Base-by-base conservation (phyloP, 2,113 vertebrate genomes). In the Pseudolaguvia tuberculata region DNA sequence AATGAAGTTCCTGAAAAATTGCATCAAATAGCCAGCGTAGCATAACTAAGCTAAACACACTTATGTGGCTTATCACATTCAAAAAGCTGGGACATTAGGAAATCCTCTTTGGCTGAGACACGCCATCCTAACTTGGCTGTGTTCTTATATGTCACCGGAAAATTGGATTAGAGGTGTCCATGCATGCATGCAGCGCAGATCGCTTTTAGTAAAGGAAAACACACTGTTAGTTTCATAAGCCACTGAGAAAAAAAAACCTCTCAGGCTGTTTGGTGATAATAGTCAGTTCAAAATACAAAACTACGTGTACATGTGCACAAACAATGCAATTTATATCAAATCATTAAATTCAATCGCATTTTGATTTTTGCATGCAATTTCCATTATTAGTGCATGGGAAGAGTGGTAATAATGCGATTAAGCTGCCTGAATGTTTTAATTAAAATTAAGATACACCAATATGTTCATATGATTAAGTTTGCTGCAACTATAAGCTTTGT, bases 121-220 rank as follows among this genome's bases (percentile, higher is more conserved):
- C 39, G 2, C 15, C 48, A 52, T 62, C n/a, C 58, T 63, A 47
- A 63, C 72, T 55, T 50, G 1, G 12, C 35, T 45, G 7, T 47
- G 23, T 71, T 14, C 29, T 53, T 55, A 42, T 53, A 53, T 15
- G 53, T 8, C 52, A 57, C 53, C 48, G 23, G 62, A 47, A 65
- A 55, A 75, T 67, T 57, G 62, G 73, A 75, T 75, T 75, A 75
- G 51, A 52, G 7, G n/a, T 67, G 61, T 67, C 47, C 20, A 5
- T 67, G 62, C 51, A 56, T 48, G n/a, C n/a, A n/a, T n/a, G 61
- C 31, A 56, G 50, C 7, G 61, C 51, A 35, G 35, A 63, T 59
- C 50, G 17, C 21, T 51, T 39, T n/a, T 23, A 35, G 47, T n/a
- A 52, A 59, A 29, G 39, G 23, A 52, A 70, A 56, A 53, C 18